Percentiles rank a stretch among this genome's conserved stretches.
Conservation (phyloP, 2,797 vertebrate genomes). For the Neostethus bicornis region DNA sequence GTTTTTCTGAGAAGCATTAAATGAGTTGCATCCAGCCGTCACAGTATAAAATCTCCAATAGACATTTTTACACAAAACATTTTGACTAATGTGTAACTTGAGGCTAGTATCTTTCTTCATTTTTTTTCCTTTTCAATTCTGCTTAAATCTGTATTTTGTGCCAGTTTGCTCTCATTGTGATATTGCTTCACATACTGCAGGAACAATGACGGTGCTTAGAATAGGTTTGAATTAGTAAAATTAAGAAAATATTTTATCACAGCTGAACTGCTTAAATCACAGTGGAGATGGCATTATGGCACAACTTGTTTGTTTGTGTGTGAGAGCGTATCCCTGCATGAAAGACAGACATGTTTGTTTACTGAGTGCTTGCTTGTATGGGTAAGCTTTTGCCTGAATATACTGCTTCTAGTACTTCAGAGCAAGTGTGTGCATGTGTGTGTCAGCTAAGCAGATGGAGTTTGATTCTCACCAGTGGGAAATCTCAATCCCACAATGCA, state of each 20-base stretch:
- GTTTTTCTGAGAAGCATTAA: not conserved
- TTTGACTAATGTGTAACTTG: slow-evolving; percentile 24
- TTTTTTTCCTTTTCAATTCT: no score
- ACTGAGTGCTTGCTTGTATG: slow-evolving; percentile 67
- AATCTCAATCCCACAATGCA: slow-evolving; percentile 78
- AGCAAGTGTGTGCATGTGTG: slow-evolving; percentile 30
- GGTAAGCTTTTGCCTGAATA: slow-evolving; percentile 64
- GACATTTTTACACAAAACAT: slow-evolving; percentile 15
- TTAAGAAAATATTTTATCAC: slow-evolving; percentile 58
- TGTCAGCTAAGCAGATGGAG: slow-evolving; percentile 70
- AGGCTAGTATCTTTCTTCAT: slow-evolving; percentile 32
- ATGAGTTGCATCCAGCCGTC: slow-evolving; percentile 2
- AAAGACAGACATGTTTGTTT: slow-evolving; percentile 64
- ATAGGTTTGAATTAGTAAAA: slow-evolving; percentile 33
- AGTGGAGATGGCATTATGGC: slow-evolving; percentile 67
- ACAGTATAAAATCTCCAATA: not conserved
- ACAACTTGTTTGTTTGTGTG: slow-evolving; percentile 20
- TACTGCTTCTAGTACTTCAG: slow-evolving; percentile 52
- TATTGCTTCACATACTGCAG: slow-evolving; percentile 65
- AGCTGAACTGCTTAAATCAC: slow-evolving; percentile 68
- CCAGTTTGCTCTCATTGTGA: slow-evolving; percentile 12
- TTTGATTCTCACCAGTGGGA: slow-evolving; percentile 71
- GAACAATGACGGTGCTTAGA: slow-evolving; percentile 31
- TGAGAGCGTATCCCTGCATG: slow-evolving; percentile 33
- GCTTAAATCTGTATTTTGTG: slow-evolving; percentile 6